Evolutionary conservation across 2,888 invertebrate species (phyloP).

Genomic region (Hecatera dysodea): DNA sequence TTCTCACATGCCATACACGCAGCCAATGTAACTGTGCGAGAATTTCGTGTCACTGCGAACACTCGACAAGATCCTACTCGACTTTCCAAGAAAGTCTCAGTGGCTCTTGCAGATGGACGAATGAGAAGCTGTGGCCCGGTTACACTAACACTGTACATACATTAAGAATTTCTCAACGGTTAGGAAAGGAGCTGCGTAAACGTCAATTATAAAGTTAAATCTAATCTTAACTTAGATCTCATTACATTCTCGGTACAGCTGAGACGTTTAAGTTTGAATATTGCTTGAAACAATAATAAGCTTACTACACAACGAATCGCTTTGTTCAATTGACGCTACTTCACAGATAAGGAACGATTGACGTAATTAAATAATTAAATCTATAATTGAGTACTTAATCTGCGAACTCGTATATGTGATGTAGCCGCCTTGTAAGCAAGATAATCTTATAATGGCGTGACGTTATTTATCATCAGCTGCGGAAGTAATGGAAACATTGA

Average conservation of each 20-base stretch:
- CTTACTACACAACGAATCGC: constrained; percentile 19
- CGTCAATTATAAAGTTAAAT: constrained; percentile 22
- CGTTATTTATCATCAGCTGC: constrained; percentile 46
- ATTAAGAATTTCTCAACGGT: constrained; percentile 16
- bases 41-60: constrained; percentile 66
- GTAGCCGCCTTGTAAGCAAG: constrained; percentile 55
- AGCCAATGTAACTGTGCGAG: constrained; percentile 79
- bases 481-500: constrained; percentile 58
- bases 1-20: constrained; percentile 79
- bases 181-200: constrained; percentile 15
- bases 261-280: constrained; percentile 15
- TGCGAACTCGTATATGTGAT: constrained; percentile 45
- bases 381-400: constrained; percentile 54
- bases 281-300: constrained; percentile 21
- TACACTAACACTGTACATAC: constrained; percentile 15
- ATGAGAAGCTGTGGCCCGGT: constrained; percentile 29
- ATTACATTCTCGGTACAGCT: constrained; percentile 34
- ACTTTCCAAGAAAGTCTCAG: constrained; percentile 61
- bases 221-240: constrained; percentile 31
- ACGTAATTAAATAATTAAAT: constrained; percentile 56
- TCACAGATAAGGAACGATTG: constrained; percentile 36
- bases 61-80: constrained; percentile 57
- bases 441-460: constrained; percentile 51
- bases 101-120: constrained; percentile 36
- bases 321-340: constrained; percentile 31